These are phyloP conservation scores for Cremastinae sp. DNA, from an alignment of 2,888 invertebrate species.

Conservation along the genomic window DNA sequence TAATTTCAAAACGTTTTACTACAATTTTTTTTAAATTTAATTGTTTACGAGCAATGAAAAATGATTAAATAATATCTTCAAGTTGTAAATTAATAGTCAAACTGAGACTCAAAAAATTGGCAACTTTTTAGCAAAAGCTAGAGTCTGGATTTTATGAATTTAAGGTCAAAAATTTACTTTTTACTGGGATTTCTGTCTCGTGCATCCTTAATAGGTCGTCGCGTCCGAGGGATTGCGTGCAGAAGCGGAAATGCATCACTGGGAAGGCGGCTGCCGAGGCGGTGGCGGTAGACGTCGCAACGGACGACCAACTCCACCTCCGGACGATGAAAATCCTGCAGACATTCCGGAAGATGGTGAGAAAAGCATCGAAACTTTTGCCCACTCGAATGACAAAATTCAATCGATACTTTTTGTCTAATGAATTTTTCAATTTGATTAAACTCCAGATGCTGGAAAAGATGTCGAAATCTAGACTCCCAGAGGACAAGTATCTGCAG, in stretches of 20 bases:
- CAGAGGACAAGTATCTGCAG: not conserved
- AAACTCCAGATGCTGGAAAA: constrained; percentile 1
- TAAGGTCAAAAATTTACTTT: too few relatives aligned
- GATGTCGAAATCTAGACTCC: constrained; percentile 1
- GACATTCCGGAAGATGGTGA: constrained; percentile 18
- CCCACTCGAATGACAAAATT: not conserved
- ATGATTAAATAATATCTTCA: too few relatives aligned
- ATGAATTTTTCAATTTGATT: not conserved
- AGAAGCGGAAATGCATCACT: constrained; percentile 23
- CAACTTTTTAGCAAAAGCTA: too few relatives aligned
- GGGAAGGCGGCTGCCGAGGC: constrained; percentile 32
- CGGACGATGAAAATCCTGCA: constrained; percentile 7
- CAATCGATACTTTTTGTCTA: not conserved
- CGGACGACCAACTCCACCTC: constrained; percentile 35
- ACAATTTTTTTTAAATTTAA: too few relatives aligned
- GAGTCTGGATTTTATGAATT: too few relatives aligned
- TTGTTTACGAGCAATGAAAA: not conserved
- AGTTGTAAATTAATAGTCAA: too few relatives aligned
- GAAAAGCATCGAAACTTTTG: not conserved
- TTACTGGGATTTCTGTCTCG: too few relatives aligned
- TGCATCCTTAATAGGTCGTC: too few relatives aligned
- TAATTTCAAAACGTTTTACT: too few relatives aligned
- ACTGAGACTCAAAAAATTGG: too few relatives aligned
- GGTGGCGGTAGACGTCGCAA: constrained; percentile 33
- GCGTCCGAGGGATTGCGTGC: constrained; percentile 26